Conservation (phyloP, 2,888 invertebrate species). For the Drosophila robusta region DNA sequence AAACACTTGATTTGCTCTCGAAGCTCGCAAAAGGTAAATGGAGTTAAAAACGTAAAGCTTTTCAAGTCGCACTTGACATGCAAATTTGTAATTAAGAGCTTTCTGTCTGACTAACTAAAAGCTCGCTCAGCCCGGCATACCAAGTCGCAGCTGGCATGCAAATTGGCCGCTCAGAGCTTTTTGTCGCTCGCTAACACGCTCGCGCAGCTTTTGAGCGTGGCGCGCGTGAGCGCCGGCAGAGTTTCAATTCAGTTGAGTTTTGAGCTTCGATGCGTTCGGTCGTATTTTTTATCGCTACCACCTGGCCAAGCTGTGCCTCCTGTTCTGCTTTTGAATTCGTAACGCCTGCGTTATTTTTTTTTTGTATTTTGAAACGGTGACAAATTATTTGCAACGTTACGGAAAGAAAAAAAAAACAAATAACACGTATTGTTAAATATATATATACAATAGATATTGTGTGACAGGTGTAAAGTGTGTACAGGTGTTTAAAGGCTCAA, state of each 20-base stretch:
- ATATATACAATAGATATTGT: conserved; percentile 22
- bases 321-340: conserved; percentile 43
- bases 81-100: conserved; percentile 19
- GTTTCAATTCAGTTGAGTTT: conserved; percentile 73
- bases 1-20: background rate
- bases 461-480: conserved; percentile 21
- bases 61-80: conserved; percentile 19
- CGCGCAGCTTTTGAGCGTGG: conserved; percentile 52
- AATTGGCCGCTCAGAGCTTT: conserved; percentile 30
- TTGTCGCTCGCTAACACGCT: background rate
- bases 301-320: conserved; percentile 30
- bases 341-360: conserved; percentile 67
- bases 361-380: conserved; percentile 13
- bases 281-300: conserved; percentile 46
- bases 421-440: conserved; percentile 5
- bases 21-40: background rate
- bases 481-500: conserved; percentile 18
- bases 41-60: background rate
- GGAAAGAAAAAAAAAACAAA: background rate
- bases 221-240: conserved; percentile 21
- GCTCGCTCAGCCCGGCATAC: background rate
- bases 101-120: conserved; percentile 1
- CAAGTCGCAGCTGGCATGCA: conserved; percentile 19
- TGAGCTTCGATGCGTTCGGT: conserved; percentile 79
- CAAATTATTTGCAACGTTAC: background rate